Evolutionary conservation across 2,113 vertebrate genomes (phyloP), one percentile per base, ranked within the genome.

Genomic region (Amphilophus citrinellus): DNA sequence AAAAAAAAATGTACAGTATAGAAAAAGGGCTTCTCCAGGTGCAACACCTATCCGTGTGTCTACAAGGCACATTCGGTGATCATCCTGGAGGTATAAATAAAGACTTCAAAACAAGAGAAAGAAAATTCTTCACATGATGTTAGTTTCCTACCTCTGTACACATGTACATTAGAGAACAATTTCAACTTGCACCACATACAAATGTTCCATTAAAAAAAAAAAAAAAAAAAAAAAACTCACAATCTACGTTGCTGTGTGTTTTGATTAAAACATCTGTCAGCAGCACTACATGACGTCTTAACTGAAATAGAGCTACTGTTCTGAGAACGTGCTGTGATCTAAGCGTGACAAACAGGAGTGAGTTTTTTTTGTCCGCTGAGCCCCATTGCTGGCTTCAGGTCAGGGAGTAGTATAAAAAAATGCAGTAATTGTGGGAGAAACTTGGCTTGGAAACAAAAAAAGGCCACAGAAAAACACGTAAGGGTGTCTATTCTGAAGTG

Each of bases 1-100:
- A 56, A 76, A 85, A n/a, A 42, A 87, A 56, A 75, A 85, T 20
- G 50, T 71, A 86, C 85, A 85, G 53, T 59, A 78, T 83, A 89
- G 61, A 89, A 89, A 87, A 89, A 85, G 87, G 88, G 82, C 79
- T 86, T 90, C 89, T 94, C 92, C 93, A 93, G 91, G 93, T 93
- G 88, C 86, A 91, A 90, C 94, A 93, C 91, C 87, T 89, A 56
- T 86, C 37, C 17, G 85, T 94, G 93, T 94, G 91, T 94, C 93
- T 91, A 91, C 91, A 96, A 96, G 94, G 95, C 95, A 96, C 95
- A 89, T 85, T 87, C 87, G 93, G 95, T 90, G 92, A 94, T 75
- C 89, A 94, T 93, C 84, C 88, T 93, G 92, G 93, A 94, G 91
- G 91, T 92, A 94, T 93, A 94, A 94, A 95, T 94, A 93, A 94